Conservation (phyloP, 2,113 vertebrate species). For the Upupa epops region DNA sequence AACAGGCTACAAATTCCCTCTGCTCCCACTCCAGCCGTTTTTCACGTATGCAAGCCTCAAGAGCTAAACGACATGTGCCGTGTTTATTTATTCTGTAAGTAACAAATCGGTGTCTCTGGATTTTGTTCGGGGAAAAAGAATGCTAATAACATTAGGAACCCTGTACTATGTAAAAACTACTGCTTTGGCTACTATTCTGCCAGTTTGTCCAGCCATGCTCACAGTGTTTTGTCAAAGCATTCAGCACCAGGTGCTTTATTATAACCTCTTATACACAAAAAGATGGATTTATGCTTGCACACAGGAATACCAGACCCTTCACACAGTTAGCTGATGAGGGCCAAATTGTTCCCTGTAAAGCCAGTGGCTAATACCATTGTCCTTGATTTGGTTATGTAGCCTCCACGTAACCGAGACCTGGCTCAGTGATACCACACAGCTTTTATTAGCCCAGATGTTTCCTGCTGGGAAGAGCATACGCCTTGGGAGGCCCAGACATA, state of each 20-base stretch:
- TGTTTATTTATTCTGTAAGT: not conserved
- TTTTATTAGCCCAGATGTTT: constrained; percentile 17
- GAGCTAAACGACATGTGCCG: not conserved
- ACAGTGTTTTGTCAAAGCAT: not conserved
- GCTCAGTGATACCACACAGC: accelerated
- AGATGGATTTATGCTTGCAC: not conserved
- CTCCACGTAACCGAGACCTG: not conserved
- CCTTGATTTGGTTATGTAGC: not conserved
- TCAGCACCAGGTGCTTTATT: not conserved
- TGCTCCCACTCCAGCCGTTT: constrained; percentile 39
- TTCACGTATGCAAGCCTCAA: not conserved
- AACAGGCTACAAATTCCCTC: constrained; percentile 67
- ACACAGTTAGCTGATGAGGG: not conserved
- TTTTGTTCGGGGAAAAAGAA: not conserved
- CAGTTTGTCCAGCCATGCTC: not conserved
- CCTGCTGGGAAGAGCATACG: not conserved
- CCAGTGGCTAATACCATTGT: not conserved
- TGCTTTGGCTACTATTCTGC: not conserved
- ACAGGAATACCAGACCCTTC: not conserved
- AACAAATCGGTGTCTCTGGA: not conserved
- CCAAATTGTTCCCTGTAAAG: not conserved
- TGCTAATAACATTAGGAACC: not conserved
- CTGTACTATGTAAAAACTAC: not conserved
- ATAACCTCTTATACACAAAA: not conserved
- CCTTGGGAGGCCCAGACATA: not conserved